phyloP scores from a whole-genome alignment of 2,888 invertebrate genomes.

The Icerya purchasi region DNA sequence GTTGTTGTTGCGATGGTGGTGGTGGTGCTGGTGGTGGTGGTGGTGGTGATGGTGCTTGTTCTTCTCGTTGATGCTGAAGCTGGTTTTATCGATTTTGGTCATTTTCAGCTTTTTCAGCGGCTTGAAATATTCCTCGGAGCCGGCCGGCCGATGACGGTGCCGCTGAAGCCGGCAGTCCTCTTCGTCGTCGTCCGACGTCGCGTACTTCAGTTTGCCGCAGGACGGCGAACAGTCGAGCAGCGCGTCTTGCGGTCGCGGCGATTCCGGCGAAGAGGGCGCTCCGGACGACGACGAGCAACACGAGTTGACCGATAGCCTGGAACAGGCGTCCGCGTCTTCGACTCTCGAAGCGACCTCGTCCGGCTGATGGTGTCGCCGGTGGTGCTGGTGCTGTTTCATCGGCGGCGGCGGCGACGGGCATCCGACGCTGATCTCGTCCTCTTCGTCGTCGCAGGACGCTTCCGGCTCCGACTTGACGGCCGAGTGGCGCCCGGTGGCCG shows the following conservation, averaged over 20 bases:
- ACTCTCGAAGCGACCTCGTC: conserved; percentile 14
- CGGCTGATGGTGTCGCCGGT: conserved; percentile 21
- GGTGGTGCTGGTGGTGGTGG: not conserved
- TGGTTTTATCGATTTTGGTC: conserved; percentile 30
- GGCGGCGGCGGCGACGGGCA: conserved; percentile 33
- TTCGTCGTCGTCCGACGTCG: not conserved
- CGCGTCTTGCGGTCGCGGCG: not conserved
- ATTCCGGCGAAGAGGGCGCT: not conserved
- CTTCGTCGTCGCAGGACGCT: conserved; percentile 2
- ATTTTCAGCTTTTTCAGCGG: conserved; percentile 61
- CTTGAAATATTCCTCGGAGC: conserved; percentile 52
- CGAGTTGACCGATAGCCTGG: not conserved
- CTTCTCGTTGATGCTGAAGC: conserved; percentile 18
- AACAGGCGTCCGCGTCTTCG: not conserved
- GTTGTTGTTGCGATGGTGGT: not conserved
- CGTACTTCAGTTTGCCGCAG: conserved; percentile 2
- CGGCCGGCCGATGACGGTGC: conserved; percentile 12
- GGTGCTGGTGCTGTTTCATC: conserved; percentile 20
- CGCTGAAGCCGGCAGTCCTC: too few relatives aligned
- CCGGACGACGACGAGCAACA: not conserved
- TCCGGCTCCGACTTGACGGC: not conserved
- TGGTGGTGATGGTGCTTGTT: not conserved
- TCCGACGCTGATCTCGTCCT: conserved; percentile 45
- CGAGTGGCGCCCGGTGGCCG: conserved; percentile 1
- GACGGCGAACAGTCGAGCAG: not conserved